Percentiles rank a stretch among this genome's conserved stretches.
Conservation (phyloP, 2,888 invertebrate genomes). For the Rambutsinella grinnellia region DNA sequence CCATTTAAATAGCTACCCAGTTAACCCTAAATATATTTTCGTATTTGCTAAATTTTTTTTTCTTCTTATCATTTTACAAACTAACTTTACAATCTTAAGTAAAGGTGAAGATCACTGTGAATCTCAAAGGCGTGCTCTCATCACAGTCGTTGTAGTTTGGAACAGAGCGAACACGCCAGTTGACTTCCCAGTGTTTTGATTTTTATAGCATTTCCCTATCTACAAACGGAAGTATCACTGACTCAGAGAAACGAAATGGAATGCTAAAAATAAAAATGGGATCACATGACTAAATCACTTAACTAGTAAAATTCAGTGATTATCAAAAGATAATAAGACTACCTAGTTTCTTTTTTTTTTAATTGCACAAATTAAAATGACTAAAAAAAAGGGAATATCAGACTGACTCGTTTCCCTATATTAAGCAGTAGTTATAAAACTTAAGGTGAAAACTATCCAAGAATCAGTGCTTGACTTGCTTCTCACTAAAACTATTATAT, state of each 20-base stretch:
- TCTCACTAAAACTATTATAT: not conserved
- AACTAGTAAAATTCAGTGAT: too few species aligned
- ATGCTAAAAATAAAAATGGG: not conserved
- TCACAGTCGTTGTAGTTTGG: slow-evolving; percentile 67
- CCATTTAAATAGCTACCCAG: not conserved
- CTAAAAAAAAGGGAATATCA: too few species aligned
- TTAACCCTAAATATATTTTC: not conserved
- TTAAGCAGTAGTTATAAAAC: too few species aligned
- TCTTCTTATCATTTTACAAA: not conserved
- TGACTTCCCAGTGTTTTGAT: slow-evolving; percentile 65
- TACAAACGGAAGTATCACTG: too few species aligned
- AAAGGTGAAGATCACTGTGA: slow-evolving; percentile 65
- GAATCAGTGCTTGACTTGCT: not conserved
- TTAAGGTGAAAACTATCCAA: too few species aligned
- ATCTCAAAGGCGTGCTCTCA: slow-evolving; percentile 67
- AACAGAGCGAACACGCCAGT: slow-evolving; percentile 67
- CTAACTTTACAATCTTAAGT: not conserved
- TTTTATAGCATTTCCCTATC: slow-evolving; percentile 19
- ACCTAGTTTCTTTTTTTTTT: too few species aligned
- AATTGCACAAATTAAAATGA: slow-evolving; percentile 7
- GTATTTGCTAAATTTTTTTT: not conserved
- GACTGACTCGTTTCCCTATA: too few species aligned
- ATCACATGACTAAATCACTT: too few species aligned
- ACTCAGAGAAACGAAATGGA: too few species aligned
- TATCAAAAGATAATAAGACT: too few species aligned